Evolutionary conservation across 2,113 vertebrate genomes (phyloP).

Genomic region (Uria lomvia): DNA sequence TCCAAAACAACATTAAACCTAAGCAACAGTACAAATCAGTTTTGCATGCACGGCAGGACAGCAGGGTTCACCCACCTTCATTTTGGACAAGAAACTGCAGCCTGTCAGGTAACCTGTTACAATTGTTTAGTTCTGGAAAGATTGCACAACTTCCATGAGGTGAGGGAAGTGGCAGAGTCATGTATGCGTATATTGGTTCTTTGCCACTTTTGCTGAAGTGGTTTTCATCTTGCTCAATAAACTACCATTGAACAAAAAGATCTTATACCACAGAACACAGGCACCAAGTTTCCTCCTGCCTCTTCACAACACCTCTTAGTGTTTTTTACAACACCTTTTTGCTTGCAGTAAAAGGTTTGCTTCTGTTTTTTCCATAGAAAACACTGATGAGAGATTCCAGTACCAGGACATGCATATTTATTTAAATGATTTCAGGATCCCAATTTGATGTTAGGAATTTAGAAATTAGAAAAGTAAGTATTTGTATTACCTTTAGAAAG

Average conservation of each 20-base stretch:
- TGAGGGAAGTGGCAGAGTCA: not conserved
- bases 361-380: not conserved
- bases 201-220: not conserved
- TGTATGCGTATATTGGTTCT: not conserved
- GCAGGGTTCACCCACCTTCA: not conserved
- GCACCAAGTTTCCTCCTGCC: accelerated
- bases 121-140: not conserved
- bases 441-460: not conserved
- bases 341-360: not conserved
- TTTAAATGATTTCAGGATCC: not conserved
- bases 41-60: not conserved
- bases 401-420: not conserved
- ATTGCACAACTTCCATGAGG: not conserved
- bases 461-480: not conserved
- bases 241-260: not conserved
- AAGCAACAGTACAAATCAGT: not conserved
- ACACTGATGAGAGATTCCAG: not conserved
- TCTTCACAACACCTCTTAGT: not conserved
- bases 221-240: not conserved
- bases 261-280: not conserved
- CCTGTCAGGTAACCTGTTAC: not conserved
- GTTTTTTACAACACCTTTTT: not conserved
- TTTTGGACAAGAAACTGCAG: not conserved
- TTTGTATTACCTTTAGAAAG: not conserved
- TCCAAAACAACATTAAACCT: not conserved